Conservation (phyloP, 2,888 invertebrate species). For the Melolontha melolontha region DNA sequence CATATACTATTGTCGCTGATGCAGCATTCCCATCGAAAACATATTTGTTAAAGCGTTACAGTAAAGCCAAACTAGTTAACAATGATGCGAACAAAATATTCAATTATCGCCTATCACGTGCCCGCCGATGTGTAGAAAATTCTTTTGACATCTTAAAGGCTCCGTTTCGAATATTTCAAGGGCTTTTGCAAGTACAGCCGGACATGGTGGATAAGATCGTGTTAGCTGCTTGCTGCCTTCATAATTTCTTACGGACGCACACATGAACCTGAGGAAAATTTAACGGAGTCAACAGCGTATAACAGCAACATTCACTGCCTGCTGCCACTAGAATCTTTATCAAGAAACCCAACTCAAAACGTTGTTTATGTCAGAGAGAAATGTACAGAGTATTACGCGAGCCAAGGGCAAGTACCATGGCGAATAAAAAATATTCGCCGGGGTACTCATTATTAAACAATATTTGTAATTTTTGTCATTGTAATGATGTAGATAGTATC, state of each 20-base stretch:
- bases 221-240: slow-evolving; percentile 12
- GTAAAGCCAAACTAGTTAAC: slow-evolving; percentile 13
- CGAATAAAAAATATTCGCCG: too few species aligned
- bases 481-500: too few species aligned
- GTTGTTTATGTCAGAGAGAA: too few species aligned
- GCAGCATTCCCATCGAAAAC: slow-evolving; percentile 34
- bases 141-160: slow-evolving; percentile 11
- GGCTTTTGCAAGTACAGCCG: slow-evolving; percentile 17
- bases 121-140: slow-evolving; percentile 33
- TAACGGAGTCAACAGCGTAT: too few species aligned
- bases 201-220: slow-evolving; percentile 16
- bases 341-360: too few species aligned
- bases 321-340: too few species aligned
- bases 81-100: slow-evolving; percentile 38
- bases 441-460: too few species aligned
- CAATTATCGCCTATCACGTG: slow-evolving; percentile 36
- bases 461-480: too few species aligned
- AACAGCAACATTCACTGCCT: too few species aligned
- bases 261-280: too few species aligned
- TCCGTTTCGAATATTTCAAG: slow-evolving; percentile 23
- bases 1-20: slow-evolving; percentile 34
- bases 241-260: slow-evolving; percentile 1
- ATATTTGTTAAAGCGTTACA: slow-evolving; percentile 32
- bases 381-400: too few species aligned
- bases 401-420: too few species aligned